phyloP scores from a whole-genome alignment of 2,113 vertebrate genomes.

The Paralichthys olivaceus region DNA sequence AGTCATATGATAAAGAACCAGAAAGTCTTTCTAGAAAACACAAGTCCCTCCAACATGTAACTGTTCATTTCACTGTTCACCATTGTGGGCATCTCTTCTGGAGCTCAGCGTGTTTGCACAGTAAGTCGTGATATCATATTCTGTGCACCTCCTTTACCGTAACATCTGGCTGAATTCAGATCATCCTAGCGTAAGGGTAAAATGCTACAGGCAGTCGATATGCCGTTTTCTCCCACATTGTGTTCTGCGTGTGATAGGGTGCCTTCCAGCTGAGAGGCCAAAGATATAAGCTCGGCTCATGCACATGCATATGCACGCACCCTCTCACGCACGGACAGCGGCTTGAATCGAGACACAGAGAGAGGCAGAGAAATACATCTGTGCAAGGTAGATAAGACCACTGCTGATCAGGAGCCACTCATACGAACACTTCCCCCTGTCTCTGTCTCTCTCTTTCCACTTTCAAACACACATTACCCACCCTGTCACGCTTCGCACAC shows the following conservation, averaged over 20 bases:
- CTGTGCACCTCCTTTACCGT: conserved; percentile 14
- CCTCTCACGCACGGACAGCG: conserved; percentile 9
- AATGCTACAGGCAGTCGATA: conserved; percentile 44
- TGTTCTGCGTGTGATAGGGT: conserved; percentile 58
- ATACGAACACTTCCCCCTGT: neutral
- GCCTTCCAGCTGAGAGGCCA: conserved; percentile 72
- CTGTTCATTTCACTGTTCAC: no score
- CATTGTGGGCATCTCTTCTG: neutral
- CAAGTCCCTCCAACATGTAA: neutral
- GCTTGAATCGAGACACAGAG: conserved; percentile 31
- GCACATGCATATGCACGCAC: conserved; percentile 3
- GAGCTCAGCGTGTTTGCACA: conserved; percentile 1
- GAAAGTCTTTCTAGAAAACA: neutral
- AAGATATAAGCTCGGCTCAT: conserved; percentile 72
- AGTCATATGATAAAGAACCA: neutral
- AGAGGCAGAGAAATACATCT: conserved; percentile 62
- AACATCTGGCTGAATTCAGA: conserved; percentile 58
- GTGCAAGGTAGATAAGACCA: conserved; percentile 75
- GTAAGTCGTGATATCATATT: conserved; percentile 30
- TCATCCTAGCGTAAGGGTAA: conserved; percentile 34
- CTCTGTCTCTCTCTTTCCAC: conserved; percentile 14
- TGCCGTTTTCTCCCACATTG: conserved; percentile 35
- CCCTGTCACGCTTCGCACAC: conserved; percentile 13
- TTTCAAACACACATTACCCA: conserved; percentile 33
- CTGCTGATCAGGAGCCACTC: conserved; percentile 45